A percentile compares a stretch with the other conserved stretches of the same genome.
phyloP scores from a whole-genome alignment of 2,797 vertebrate species.

The Dipus sagitta region DNA sequence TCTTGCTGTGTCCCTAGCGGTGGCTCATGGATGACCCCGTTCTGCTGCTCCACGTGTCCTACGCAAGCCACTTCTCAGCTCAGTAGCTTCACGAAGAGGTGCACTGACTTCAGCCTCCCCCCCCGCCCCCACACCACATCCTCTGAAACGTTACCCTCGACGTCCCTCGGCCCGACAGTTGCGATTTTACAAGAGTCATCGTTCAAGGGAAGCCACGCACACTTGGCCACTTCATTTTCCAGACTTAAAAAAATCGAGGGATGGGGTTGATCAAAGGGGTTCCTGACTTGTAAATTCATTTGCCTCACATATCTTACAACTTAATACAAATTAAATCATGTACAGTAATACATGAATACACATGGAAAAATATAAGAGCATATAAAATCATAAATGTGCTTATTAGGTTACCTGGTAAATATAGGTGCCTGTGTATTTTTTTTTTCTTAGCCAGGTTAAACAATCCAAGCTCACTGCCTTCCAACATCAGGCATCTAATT shows the following conservation, averaged over 20 bases:
- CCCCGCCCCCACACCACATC: neutral
- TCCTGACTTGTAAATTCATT: conserved; percentile 41
- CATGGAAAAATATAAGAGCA: conserved; percentile 15
- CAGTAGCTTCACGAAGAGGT: neutral
- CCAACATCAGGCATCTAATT: conserved; percentile 29
- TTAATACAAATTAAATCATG: neutral
- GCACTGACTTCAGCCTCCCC: neutral
- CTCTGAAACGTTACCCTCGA: neutral
- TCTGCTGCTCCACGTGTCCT: neutral
- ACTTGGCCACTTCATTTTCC: neutral
- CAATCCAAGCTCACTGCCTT: neutral
- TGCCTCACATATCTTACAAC: conserved; percentile 1
- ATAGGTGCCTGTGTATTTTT: neutral
- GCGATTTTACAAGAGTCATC: neutral
- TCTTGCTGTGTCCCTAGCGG: neutral
- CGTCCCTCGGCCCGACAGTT: neutral
- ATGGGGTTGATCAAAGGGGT: neutral
- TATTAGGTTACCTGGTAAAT: neutral
- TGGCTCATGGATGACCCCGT: neutral
- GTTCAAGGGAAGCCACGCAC: neutral
- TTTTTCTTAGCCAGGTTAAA: conserved; percentile 24
- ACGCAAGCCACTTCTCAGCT: neutral
- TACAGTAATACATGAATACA: neutral
- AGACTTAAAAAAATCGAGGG: conserved; percentile 25
- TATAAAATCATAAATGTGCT: neutral